phyloP scores from a whole-genome alignment of 1,140 invertebrate genomes.

The Calycopis cecrops region DNA sequence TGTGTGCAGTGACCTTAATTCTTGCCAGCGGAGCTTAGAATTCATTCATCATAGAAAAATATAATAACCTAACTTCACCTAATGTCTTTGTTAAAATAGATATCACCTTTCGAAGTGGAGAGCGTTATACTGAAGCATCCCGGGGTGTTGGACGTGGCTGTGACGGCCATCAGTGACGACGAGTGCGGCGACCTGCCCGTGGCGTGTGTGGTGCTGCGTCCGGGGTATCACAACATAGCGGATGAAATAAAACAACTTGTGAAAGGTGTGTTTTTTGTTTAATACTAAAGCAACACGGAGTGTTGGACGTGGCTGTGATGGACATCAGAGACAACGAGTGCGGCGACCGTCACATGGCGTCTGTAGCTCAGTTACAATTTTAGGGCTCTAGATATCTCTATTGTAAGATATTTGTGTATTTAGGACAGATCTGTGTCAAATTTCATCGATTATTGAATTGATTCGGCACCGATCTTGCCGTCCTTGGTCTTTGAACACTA shows the following conservation, averaged over 20 bases:
- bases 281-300: slow-evolving; percentile 77
- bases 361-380: slow-evolving; percentile 74
- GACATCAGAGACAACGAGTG: slow-evolving; percentile 77
- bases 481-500: too few species aligned
- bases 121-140: slow-evolving; percentile 79
- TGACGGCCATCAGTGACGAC: slow-evolving; percentile 79
- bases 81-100: slow-evolving; percentile 26
- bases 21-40: too few species aligned
- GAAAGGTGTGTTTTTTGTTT: slow-evolving; percentile 32
- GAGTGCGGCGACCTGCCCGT: slow-evolving; percentile 78
- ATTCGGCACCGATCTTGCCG: too few species aligned
- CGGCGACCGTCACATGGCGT: slow-evolving; percentile 80
- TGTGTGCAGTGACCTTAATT: too few species aligned
- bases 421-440: too few species aligned
- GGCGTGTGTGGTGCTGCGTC: slow-evolving; percentile 77
- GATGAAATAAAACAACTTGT: too few species aligned
- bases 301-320: slow-evolving; percentile 81
- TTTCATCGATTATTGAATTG: too few species aligned
- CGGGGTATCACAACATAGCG: slow-evolving; percentile 60
- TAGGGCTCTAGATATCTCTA: slow-evolving; percentile 38
- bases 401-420: too few species aligned
- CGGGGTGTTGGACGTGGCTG: slow-evolving; percentile 79
- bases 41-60: too few species aligned
- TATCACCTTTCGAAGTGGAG: slow-evolving; percentile 65
- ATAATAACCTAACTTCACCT: too few species aligned